Evolutionary conservation across 2,113 vertebrate genomes (phyloP).

Genomic region (Zootoca vivipara): DNA sequence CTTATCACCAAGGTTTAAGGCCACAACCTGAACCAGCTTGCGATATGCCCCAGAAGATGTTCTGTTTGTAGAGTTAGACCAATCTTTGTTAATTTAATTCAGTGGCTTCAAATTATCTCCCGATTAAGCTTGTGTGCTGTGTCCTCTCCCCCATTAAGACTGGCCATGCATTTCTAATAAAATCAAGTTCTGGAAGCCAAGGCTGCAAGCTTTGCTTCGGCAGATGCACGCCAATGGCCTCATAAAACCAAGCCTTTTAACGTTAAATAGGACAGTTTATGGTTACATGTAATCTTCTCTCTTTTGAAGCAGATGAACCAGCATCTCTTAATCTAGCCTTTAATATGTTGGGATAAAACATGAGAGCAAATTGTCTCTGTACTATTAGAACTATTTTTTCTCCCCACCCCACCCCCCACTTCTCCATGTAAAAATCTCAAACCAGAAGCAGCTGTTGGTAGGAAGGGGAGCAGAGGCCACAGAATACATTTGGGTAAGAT

Average conservation of each 20-base stretch:
- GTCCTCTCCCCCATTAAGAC: conserved; percentile 20
- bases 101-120: conserved; percentile 13
- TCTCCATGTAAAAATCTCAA: conserved; percentile 68
- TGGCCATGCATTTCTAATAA: conserved; percentile 47
- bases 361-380: conserved; percentile 73
- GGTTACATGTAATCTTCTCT: conserved; percentile 69
- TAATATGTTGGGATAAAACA: conserved; percentile 77
- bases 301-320: conserved; percentile 77
- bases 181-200: conserved; percentile 43
- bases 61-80: neutral
- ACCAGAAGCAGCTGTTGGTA: conserved; percentile 75
- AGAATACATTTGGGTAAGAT: conserved; percentile 67
- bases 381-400: conserved; percentile 59
- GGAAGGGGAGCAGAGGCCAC: conserved; percentile 37
- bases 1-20: neutral
- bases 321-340: conserved; percentile 75
- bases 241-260: conserved; percentile 62
- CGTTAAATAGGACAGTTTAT: conserved; percentile 67
- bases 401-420: neutral
- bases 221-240: conserved; percentile 63
- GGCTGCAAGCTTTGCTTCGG: conserved; percentile 54
- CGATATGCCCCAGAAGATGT: neutral
- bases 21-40: neutral
- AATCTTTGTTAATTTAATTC: neutral
- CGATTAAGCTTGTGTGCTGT: conserved; percentile 34